These are phyloP conservation scores for Antechinus stuartii DNA, from an alignment of 2,113 vertebrate species.

Conservation along the genomic window DNA sequence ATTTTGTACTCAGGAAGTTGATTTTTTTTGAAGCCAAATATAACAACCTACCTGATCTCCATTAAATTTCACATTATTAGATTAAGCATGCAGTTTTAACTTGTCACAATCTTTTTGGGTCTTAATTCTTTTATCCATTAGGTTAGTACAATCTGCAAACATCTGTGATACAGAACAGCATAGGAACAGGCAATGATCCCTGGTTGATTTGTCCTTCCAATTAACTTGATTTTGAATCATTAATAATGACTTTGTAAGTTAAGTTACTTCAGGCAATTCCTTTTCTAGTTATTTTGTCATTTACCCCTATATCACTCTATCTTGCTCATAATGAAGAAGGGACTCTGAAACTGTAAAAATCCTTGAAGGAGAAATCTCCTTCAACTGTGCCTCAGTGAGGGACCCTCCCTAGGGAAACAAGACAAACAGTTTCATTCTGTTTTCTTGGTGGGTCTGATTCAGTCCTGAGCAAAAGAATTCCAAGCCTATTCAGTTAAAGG, in stretches of 20 bases:
- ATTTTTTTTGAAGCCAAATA: neutral
- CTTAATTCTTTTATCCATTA: neutral
- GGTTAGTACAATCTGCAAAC: neutral
- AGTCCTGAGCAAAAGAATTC: no score
- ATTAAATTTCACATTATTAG: neutral
- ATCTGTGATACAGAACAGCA: neutral
- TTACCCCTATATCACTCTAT: neutral
- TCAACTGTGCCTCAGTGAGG: no score
- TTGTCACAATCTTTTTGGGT: neutral
- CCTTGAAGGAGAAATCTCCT: no score
- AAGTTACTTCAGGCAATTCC: neutral
- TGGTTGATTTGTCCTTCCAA: neutral
- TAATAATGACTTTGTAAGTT: neutral
- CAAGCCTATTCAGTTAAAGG: no score
- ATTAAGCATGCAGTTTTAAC: neutral
- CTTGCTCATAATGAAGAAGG: neutral
- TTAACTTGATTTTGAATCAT: neutral
- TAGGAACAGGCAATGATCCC: neutral
- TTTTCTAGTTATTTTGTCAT: neutral
- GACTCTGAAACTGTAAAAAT: no score
- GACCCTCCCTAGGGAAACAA: no score
- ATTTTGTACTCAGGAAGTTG: neutral
- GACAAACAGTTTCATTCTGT: no score
- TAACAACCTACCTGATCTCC: neutral
- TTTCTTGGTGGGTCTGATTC: no score